phyloP scores from a whole-genome alignment of 1,140 invertebrate species.

The Euglossa dilemma region DNA sequence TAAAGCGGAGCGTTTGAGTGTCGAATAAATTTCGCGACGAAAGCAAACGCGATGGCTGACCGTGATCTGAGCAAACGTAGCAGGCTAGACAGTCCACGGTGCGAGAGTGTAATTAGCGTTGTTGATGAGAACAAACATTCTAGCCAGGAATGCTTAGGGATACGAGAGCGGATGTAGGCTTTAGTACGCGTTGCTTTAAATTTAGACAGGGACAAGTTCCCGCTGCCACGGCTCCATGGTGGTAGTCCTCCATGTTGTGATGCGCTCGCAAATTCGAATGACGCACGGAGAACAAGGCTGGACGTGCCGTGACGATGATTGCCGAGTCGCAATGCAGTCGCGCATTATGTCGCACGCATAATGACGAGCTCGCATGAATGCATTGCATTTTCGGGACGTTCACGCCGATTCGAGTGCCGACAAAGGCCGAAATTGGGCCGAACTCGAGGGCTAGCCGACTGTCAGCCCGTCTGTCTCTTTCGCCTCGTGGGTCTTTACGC shows the following conservation, averaged over 20 bases:
- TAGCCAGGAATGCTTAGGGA: constrained; percentile 38
- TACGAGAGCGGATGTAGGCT: not conserved
- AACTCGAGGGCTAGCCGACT: not conserved
- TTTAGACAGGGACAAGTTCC: constrained; percentile 46
- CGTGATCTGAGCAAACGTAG: constrained; percentile 25
- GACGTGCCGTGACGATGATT: constrained; percentile 57
- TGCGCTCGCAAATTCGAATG: constrained; percentile 63
- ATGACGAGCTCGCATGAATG: constrained; percentile 65
- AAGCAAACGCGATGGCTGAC: not conserved
- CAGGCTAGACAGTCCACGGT: not conserved
- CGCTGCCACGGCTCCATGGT: not conserved
- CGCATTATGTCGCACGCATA: constrained; percentile 66
- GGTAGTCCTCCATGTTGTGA: constrained; percentile 36
- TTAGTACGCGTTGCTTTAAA: constrained; percentile 44
- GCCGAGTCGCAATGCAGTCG: constrained; percentile 64
- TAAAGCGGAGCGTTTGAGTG: no score
- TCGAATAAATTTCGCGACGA: no score
- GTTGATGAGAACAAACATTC: constrained; percentile 58
- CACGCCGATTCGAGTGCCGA: constrained; percentile 57
- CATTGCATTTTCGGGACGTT: constrained; percentile 61
- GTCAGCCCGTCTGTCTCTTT: not conserved
- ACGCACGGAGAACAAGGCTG: constrained; percentile 34
- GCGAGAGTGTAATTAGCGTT: constrained; percentile 51
- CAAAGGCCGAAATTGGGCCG: constrained; percentile 60
- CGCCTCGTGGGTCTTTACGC: not conserved